Conservation (phyloP, 1,140 invertebrate genomes). For the Druon quercuslanigerum region DNA sequence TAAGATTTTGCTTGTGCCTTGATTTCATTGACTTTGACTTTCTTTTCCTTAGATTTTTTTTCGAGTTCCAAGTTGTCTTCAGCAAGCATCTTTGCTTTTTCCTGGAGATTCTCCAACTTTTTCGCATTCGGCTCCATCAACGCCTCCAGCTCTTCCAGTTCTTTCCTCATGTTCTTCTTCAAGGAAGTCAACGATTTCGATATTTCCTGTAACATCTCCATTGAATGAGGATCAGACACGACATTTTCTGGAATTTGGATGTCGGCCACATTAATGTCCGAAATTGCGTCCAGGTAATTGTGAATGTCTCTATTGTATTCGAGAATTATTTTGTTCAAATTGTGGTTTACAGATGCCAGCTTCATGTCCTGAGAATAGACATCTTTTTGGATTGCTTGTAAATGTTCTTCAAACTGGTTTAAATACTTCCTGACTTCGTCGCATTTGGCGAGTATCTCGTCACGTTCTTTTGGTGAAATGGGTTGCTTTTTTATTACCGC, state of each 20-base stretch:
- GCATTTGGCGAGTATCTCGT: slow-evolving; percentile 24
- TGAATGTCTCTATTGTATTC: slow-evolving; percentile 11
- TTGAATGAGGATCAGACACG: not conserved
- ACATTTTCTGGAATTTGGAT: slow-evolving; percentile 20
- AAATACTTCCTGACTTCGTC: not conserved
- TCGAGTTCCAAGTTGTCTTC: not conserved
- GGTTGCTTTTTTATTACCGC: slow-evolving; percentile 10
- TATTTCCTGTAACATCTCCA: not conserved
- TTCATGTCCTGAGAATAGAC: slow-evolving; percentile 15
- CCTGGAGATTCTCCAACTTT: not conserved
- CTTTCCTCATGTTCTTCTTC: not conserved
- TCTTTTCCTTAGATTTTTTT: not conserved
- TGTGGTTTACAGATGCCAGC: not conserved
- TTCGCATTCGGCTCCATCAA: not conserved
- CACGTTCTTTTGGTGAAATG: slow-evolving; percentile 1
- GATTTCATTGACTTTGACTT: slow-evolving; percentile 1
- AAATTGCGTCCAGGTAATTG: not conserved
- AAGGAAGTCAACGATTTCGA: not conserved
- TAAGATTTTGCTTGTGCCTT: not conserved
- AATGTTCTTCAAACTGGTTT: not conserved
- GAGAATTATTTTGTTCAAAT: slow-evolving; percentile 15
- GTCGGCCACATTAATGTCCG: not conserved
- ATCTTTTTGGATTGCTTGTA: slow-evolving; percentile 7
- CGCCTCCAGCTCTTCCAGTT: not conserved
- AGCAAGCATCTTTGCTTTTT: not conserved